Percentiles rank a stretch among this genome's conserved stretches.
Conservation (phyloP, 2,888 invertebrate species). For the Diarsia rubi region DNA sequence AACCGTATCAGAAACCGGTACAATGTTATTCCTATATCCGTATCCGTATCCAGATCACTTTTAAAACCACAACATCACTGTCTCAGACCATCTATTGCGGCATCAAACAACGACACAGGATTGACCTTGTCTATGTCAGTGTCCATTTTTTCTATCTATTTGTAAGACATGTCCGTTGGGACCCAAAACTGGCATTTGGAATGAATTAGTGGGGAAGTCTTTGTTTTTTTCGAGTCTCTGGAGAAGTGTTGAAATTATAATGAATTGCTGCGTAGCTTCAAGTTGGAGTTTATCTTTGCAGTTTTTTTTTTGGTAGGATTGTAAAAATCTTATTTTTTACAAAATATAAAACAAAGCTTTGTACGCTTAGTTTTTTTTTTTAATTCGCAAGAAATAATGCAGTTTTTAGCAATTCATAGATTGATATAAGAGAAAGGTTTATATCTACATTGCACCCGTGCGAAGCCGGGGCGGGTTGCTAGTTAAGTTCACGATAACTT, state of each 20-base stretch:
- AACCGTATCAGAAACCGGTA: too few relatives aligned
- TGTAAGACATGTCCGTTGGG: conserved; percentile 43
- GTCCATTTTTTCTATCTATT: conserved; percentile 53
- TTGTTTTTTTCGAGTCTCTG: conserved; percentile 12
- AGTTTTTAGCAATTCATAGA: too few relatives aligned
- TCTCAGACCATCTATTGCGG: conserved; percentile 42
- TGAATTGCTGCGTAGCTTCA: background rate
- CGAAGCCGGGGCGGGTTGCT: too few relatives aligned
- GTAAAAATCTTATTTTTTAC: background rate
- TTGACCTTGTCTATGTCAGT: conserved; percentile 45
- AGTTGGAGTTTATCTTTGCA: background rate
- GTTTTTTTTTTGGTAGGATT: background rate
- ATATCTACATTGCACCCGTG: too few relatives aligned
- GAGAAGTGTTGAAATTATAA: conserved; percentile 23
- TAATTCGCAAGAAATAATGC: too few relatives aligned
- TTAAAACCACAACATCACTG: too few relatives aligned
- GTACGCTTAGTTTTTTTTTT: too few relatives aligned
- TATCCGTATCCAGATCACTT: too few relatives aligned
- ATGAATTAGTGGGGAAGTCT: conserved; percentile 27
- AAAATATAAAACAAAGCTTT: too few relatives aligned
- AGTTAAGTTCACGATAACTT: background rate
- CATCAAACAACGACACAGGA: conserved; percentile 40
- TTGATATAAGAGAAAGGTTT: too few relatives aligned
- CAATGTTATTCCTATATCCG: too few relatives aligned
- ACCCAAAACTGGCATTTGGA: conserved; percentile 38